Conservation (phyloP, 2,888 invertebrate genomes). For the Drosophila fungiperda region DNA sequence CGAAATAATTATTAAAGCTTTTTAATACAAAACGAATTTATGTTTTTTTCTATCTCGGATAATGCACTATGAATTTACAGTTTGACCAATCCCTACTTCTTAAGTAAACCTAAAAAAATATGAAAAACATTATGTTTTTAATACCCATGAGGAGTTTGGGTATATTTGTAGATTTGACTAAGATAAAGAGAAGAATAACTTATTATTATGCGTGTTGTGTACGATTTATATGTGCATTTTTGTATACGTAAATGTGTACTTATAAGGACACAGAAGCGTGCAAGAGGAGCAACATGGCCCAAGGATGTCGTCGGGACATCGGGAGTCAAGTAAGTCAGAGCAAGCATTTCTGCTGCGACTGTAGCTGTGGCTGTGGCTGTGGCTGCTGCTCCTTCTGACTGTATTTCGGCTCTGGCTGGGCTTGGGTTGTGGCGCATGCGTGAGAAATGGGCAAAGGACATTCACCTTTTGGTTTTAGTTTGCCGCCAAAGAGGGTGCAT, state of each 20-base stretch:
- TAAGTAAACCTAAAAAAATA: background rate
- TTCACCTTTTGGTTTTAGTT: slow-evolving; percentile 69
- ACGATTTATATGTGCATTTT: background rate
- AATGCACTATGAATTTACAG: background rate
- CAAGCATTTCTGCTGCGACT: slow-evolving; percentile 18
- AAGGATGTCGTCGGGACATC: slow-evolving; percentile 31
- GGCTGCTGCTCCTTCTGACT: slow-evolving; percentile 8
- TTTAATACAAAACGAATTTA: background rate
- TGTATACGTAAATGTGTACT: slow-evolving; percentile 7
- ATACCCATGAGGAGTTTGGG: too few relatives aligned
- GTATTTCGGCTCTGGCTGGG: slow-evolving; percentile 17
- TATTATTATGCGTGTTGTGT: background rate
- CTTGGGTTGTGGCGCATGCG: slow-evolving; percentile 62
- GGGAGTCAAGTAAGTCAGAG: slow-evolving; percentile 8
- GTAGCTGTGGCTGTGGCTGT: slow-evolving; percentile 6
- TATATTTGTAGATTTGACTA: background rate
- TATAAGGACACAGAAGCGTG: slow-evolving; percentile 20
- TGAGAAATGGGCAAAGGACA: slow-evolving; percentile 63
- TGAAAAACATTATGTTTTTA: background rate
- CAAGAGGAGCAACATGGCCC: slow-evolving; percentile 43
- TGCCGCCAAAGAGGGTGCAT: slow-evolving; percentile 78
- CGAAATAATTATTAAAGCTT: background rate
- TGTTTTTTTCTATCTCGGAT: background rate
- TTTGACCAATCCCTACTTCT: background rate
- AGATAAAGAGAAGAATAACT: background rate